Evolutionary conservation across 2,888 invertebrate species (phyloP), one percentile per base, ranked within the genome.

Genomic region (Drosophila atroscutellata): DNA sequence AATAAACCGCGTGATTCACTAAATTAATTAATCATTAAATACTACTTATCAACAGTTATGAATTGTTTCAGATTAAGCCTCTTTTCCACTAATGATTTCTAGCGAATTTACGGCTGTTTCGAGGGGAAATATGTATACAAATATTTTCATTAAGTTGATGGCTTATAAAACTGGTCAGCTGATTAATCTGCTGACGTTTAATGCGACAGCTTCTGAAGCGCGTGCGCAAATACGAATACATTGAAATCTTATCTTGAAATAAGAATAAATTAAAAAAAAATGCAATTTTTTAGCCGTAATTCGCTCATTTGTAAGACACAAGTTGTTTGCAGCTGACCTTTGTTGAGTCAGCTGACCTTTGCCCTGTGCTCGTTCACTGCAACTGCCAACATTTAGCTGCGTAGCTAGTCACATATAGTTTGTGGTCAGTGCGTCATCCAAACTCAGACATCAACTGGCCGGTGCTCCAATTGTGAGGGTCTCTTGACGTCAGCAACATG

Each of bases 381-480:
- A 6, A 15, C 36, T 59, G 28, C n/a, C 13, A 8, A 18, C 32
- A 34, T 18, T 6, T 4, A 2, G 11, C n/a, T 15, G 11, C 13
- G 30, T 5, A 47, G 36, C 36, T 30, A 18, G 20, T 64, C 13
- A 28, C 2, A 32, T 28, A 20, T 26, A 15, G 26, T 34, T 45
- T 13, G 1, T 20, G 3, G 32, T 32, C 30, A 39, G 30, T 20
- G 30, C 56, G 57, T 51, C 52, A 47, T 52, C 13, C 20, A n/a
- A 36, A 20, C 37, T 39, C n/a, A 74, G 58, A 51, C n/a, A 34
- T 75, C 51, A 57, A 68, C 11, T 68, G 59, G 54, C 34, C 15
- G n/a, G 45, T 75, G 65, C n/a, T 42, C 28, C 56, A 72, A 62
- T 72, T 72, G 34, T 24, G 24, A 36, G 64, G 36, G 65, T 59